These are phyloP conservation scores for Pogoniulus pusillus DNA, from an alignment of 2,797 vertebrate genomes.

Conservation along the genomic window DNA sequence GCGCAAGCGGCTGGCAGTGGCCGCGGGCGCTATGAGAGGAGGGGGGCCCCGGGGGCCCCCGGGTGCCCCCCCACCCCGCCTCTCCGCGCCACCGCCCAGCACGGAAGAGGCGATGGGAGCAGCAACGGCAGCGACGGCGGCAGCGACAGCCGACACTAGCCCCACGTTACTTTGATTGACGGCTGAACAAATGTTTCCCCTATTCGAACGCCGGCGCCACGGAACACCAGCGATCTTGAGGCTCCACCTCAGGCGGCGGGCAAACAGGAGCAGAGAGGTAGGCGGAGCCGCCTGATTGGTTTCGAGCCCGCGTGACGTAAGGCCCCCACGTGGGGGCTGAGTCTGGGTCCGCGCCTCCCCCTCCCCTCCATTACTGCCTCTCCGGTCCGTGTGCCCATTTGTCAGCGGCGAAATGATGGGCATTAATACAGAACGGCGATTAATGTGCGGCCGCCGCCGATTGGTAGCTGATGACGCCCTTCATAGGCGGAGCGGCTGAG, in stretches of 20 bases:
- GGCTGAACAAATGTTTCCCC: slow-evolving; percentile 85
- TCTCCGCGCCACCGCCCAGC: slow-evolving; percentile 60
- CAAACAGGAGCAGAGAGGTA: not conserved
- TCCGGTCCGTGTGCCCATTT: slow-evolving; percentile 74
- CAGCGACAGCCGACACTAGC: slow-evolving; percentile 49
- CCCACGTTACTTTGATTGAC: slow-evolving; percentile 90
- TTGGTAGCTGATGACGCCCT: slow-evolving; percentile 78
- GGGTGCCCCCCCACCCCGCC: not conserved
- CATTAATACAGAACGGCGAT: slow-evolving; percentile 71
- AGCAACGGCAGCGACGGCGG: not conserved
- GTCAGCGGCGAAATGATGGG: slow-evolving; percentile 79
- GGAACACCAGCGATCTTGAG: slow-evolving; percentile 69
- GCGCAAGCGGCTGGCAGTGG: slow-evolving; percentile 18
- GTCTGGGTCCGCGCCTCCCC: not conserved
- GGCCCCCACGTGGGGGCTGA: slow-evolving; percentile 85
- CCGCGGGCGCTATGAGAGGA: slow-evolving; percentile 3
- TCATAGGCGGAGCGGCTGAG: not conserved
- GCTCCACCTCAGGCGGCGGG: slow-evolving; percentile 73
- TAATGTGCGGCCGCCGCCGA: slow-evolving; percentile 65
- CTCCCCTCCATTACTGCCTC: not conserved
- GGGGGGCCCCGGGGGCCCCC: not conserved
- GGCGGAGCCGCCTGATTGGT: not conserved
- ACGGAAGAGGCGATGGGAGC: slow-evolving; percentile 22
- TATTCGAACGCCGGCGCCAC: slow-evolving; percentile 80
- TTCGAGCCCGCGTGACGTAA: not conserved